Conservation (phyloP, 64 coral and sea anemone genomes). For the Montipora capricornis region DNA sequence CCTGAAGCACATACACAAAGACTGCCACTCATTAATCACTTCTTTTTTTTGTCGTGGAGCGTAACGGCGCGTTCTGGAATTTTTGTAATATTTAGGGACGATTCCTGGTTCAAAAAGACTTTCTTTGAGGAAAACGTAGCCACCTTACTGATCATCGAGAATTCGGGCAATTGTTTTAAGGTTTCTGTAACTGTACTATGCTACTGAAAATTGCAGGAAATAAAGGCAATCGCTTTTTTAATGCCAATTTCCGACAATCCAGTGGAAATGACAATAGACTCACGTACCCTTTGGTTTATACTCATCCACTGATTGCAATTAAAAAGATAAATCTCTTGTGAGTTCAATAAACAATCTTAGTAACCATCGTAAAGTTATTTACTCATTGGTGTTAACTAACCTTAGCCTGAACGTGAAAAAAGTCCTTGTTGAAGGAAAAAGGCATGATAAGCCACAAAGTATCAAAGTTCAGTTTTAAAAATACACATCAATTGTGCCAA, state of each 20-base stretch:
- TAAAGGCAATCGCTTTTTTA: not conserved
- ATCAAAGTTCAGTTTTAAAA: conserved; percentile 7
- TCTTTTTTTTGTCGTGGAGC: not conserved
- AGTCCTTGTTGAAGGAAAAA: not conserved
- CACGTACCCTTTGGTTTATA: not conserved
- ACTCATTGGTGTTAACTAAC: not conserved
- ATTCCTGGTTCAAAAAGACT: not conserved
- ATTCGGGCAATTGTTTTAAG: not conserved
- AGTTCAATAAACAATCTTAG: not conserved
- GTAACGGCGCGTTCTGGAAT: not conserved
- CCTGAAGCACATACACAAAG: not conserved
- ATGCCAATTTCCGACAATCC: not conserved
- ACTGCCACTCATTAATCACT: not conserved
- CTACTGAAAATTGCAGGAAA: conserved; percentile 15
- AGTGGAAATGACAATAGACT: not conserved
- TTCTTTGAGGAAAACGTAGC: not conserved
- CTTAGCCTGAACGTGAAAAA: not conserved
- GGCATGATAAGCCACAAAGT: not conserved
- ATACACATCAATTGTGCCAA: conserved; percentile 1
- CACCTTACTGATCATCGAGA: not conserved
- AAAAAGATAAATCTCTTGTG: conserved; percentile 32
- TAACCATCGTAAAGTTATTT: conserved; percentile 6
- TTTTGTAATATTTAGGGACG: not conserved
- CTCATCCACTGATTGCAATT: not conserved
- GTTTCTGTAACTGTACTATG: not conserved